Conservation (phyloP, 2,113 vertebrate genomes). For the Propithecus coquereli region DNA sequence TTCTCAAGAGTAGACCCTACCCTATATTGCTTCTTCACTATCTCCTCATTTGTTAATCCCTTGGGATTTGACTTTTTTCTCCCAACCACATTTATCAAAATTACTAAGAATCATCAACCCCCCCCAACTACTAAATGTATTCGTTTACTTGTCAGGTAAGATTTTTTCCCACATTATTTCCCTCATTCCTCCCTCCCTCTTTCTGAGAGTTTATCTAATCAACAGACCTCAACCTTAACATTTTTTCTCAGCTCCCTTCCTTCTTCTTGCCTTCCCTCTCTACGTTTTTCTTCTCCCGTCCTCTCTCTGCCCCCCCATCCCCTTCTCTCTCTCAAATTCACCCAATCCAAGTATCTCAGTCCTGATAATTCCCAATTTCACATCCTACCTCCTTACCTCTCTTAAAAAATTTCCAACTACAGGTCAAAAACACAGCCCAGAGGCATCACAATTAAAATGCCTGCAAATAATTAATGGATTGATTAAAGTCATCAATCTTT, state of each 20-base stretch:
- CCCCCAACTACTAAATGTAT: neutral
- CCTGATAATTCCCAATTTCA: neutral
- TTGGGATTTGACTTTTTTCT: neutral
- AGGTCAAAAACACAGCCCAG: neutral
- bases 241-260: neutral
- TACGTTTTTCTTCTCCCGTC: neutral
- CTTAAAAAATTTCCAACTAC: neutral
- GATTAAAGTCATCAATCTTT: neutral
- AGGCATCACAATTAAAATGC: neutral
- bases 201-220: neutral
- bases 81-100: neutral
- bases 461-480: neutral
- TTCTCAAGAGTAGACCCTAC: neutral
- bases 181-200: neutral
- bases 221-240: neutral
- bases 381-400: neutral
- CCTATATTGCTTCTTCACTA: neutral
- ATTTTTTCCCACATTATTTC: neutral
- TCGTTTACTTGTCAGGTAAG: neutral
- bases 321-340: neutral
- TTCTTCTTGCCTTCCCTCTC: neutral
- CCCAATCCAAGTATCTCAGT: neutral
- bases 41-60: neutral
- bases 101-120: neutral
- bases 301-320: neutral